phyloP scores from a whole-genome alignment of 2,113 vertebrate species.

The Spermophilus dauricus region DNA sequence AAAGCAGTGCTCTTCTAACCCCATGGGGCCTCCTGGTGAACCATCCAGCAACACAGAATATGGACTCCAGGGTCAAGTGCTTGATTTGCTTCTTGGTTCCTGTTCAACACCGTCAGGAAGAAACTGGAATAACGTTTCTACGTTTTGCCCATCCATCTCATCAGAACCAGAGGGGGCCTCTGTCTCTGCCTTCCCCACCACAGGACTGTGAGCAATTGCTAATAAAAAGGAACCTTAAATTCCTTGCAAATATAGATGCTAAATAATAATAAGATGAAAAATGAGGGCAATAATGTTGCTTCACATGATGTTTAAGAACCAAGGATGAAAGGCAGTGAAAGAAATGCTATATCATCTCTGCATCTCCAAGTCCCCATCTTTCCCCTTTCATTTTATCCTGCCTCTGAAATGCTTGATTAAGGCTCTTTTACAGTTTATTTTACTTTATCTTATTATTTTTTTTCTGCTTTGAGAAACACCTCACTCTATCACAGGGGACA shows the following conservation, averaged over 20 bases:
- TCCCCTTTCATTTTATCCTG: constrained; percentile 62
- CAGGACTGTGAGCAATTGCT: neutral
- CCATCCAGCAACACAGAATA: neutral
- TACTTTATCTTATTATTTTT: constrained; percentile 5
- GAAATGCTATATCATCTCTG: constrained; percentile 59
- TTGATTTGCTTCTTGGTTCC: neutral
- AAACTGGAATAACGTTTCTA: neutral
- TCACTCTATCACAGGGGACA: constrained; percentile 78
- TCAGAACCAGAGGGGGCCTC: neutral
- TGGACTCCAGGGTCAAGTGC: neutral
- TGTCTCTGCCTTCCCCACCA: neutral
- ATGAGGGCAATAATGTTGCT: constrained; percentile 62
- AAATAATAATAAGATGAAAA: constrained; percentile 75
- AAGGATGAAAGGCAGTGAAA: constrained; percentile 59
- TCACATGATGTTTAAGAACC: constrained; percentile 55
- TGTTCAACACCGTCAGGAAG: neutral
- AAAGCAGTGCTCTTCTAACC: neutral
- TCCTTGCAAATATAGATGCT: constrained; percentile 72
- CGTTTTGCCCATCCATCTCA: neutral
- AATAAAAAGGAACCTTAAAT: constrained; percentile 61
- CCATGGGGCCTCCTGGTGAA: neutral
- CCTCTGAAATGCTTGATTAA: constrained; percentile 83
- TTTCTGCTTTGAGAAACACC: constrained; percentile 75
- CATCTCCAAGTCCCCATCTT: neutral
- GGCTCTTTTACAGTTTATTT: constrained; percentile 68